Base-by-base conservation (phyloP, 2,113 vertebrate species). In the Pseudorectes ferrugineus region DNA sequence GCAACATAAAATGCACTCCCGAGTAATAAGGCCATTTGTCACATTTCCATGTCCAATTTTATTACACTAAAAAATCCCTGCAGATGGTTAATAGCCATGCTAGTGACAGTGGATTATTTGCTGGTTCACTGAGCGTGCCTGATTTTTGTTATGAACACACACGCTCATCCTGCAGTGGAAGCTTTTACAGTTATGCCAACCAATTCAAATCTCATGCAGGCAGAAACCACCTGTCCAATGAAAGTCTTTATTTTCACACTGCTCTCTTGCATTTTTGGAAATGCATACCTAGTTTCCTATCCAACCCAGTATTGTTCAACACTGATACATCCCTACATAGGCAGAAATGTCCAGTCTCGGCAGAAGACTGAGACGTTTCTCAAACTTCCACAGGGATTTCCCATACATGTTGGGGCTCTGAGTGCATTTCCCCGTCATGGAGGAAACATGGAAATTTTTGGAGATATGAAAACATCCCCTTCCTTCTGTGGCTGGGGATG, bases 41-140 rank as follows among this genome's bases (percentile, higher is more conserved):
- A 89, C 52, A 89, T 73, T 42, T 58, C 93, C 68, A 13, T 48
- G 59, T 83, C 93, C 93, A 82, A 24, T 38, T 92, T 65, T 57
- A 58, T 33, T 65, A 38, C 45, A 49, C 55, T 42, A 10, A 45
- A 74, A 73, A 58, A 46, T 68, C 62, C 42, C 80, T 24, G 11
- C 89, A 96, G 96, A 92, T 90, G 92, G 93, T 93, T 81, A 86
- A 86, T 82, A 87, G 92, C 84, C 0, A 0, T n/a, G 59, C 71
- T 43, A 65, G 57, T 40, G 90, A 52, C 89, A 76, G 31, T 23
- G 38, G 54, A 23, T 76, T 67, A 61, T 46, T 73, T 63, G 49
- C 72, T 88, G 65, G 85, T 96, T 93, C 57, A 29, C 85, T 68
- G 42, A 80, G 36, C 1, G 0, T 70, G 77, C 75, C 87, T 25